Conservation (phyloP, 2,113 vertebrate species). For the Protobothrops flavoviridis region DNA sequence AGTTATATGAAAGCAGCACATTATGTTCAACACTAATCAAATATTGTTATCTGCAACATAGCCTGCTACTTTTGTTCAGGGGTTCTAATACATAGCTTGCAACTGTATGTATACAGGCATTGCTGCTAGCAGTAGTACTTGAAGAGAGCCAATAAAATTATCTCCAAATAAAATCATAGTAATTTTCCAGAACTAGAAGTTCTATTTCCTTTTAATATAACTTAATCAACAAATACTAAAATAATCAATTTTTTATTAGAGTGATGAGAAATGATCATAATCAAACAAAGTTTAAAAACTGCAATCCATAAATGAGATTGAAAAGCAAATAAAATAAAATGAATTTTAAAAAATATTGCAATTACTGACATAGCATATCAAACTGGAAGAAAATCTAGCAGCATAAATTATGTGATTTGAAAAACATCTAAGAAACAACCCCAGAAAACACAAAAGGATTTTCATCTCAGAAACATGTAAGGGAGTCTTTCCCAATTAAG, state of each 20-base stretch:
- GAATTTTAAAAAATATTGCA: background rate
- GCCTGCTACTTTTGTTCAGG: background rate
- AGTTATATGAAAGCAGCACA: slow-evolving; percentile 28
- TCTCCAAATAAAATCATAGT: background rate
- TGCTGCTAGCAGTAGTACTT: background rate
- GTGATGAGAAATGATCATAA: background rate
- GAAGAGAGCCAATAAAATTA: background rate
- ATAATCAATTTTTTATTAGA: background rate
- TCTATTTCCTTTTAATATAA: background rate
- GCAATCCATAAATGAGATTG: background rate
- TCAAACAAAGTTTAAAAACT: background rate
- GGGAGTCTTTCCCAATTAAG: too few species aligned
- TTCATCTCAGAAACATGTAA: background rate
- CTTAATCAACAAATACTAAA: background rate
- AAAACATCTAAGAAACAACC: background rate
- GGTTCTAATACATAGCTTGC: slow-evolving; percentile 4
- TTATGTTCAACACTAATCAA: slow-evolving; percentile 19
- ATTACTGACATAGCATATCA: background rate
- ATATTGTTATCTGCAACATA: background rate
- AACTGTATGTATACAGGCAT: background rate
- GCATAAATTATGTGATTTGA: background rate
- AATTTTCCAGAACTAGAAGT: background rate
- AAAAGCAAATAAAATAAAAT: background rate
- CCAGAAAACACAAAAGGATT: background rate
- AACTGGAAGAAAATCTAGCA: background rate